Evolutionary conservation across 1,140 invertebrate genomes (phyloP), one percentile per base, ranked within the genome.

Genomic region (Planococcus citri): DNA sequence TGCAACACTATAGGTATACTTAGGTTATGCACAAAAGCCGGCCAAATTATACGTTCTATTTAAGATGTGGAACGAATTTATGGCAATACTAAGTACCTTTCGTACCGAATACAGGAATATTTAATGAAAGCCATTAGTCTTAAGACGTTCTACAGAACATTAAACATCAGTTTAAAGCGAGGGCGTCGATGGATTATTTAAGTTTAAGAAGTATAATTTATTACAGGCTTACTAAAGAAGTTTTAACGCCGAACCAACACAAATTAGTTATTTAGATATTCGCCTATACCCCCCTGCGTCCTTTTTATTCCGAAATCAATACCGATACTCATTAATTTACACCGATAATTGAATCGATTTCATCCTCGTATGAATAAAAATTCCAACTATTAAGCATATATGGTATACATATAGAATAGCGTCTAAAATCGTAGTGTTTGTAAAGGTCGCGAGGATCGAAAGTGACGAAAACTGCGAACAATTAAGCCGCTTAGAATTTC

Each of bases 191-290:
- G 41, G 41, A 51, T 51, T 51, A 51, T 51, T 51, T 51, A 51
- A 51, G 41, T 51, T 51, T 51, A 51, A 51, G 41, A 51, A 51
- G 41, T 51, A 51, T 51, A 51, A 51, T 51, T 51, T 51, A 51
- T 51, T 51, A 51, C 41, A 20, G 41, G 41, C n/a, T 51, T 51
- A 51, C 41, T 51, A 51, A 51, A 51, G 41, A 51, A 51, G 41
- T 51, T 51, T 51, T 51, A 51, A 51, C 41, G 41, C 41, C 41
- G 41, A 51, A 51, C 41, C n/a, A 51, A 20, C 41, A 20, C 41
- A 17, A 51, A 51, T 51, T 51, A 14, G 41, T 51, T 51, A 51
- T 51, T 51, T 51, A 51, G 41, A 51, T 51, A 9, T 51, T 33
- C 29, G 29, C 41, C 41, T 17, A 51, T 17, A 51, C 2, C 17